Percentiles rank a stretch among this genome's conserved stretches.
phyloP scores from a whole-genome alignment of 2,797 vertebrate genomes.

The Notamacropus eugenii region DNA sequence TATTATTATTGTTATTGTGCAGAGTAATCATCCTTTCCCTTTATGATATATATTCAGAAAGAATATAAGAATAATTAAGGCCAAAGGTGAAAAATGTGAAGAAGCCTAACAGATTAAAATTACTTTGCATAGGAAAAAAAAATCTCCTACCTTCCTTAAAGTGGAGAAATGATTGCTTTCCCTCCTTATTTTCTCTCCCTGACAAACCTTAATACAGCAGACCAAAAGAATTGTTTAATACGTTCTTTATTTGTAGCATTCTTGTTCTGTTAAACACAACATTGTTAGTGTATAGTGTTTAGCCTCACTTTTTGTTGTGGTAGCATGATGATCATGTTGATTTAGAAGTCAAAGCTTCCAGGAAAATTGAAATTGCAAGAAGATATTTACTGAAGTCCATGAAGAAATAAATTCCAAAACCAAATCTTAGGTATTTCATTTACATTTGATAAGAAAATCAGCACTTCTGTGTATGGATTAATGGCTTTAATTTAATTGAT shows the following conservation, averaged over 20 bases:
- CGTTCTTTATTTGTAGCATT: constrained; percentile 12
- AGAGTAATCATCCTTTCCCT: background rate
- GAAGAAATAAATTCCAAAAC: constrained; percentile 47
- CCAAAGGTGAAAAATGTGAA: background rate
- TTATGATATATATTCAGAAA: constrained; percentile 14
- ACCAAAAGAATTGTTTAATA: background rate
- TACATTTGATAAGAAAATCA: constrained; percentile 65
- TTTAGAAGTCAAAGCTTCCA: constrained; percentile 33
- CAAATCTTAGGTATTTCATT: constrained; percentile 22
- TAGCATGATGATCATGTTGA: background rate
- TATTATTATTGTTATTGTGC: constrained; percentile 1
- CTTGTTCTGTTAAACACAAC: constrained; percentile 21
- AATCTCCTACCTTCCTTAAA: background rate
- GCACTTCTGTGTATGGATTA: constrained; percentile 41
- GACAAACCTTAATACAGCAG: background rate
- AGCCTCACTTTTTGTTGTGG: background rate
- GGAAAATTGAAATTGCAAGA: constrained; percentile 18
- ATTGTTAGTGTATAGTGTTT: background rate
- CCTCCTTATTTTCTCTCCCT: background rate
- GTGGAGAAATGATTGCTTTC: background rate
- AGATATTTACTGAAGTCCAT: constrained; percentile 41
- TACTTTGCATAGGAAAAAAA: background rate
- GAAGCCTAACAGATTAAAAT: constrained; percentile 31
- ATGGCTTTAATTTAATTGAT: constrained; percentile 63
- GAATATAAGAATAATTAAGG: background rate